Percentiles rank a stretch among this genome's conserved stretches.
Evolutionary conservation across 1,140 invertebrate genomes (phyloP).

Genomic region (Hirudo medicinalis): DNA sequence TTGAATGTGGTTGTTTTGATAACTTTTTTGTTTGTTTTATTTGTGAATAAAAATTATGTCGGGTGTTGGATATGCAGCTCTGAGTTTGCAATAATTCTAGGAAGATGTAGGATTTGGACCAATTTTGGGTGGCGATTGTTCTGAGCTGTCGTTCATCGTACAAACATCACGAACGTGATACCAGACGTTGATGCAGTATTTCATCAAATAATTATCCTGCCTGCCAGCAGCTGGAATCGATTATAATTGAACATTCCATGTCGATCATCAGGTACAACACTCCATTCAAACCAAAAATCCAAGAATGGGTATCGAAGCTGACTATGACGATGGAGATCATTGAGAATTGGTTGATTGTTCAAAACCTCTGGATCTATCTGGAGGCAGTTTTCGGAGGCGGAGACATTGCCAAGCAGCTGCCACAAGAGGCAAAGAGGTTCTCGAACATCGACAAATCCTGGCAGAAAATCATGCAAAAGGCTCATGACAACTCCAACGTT

Average conservation of each 20-base stretch:
- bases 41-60: background rate
- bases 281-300: slow-evolving; percentile 90
- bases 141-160: no score
- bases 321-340: slow-evolving; percentile 91
- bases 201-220: no score
- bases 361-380: slow-evolving; percentile 88
- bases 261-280: slow-evolving; percentile 61
- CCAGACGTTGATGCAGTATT: no score
- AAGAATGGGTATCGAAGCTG: slow-evolving; percentile 83
- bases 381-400: slow-evolving; percentile 97
- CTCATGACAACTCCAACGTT: slow-evolving; percentile 84
- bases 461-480: slow-evolving; percentile 93
- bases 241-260: no score
- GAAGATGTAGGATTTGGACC: background rate
- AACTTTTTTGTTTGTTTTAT: background rate
- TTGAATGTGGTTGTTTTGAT: background rate
- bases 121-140: no score
- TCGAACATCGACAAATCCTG: slow-evolving; percentile 94
- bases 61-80: no score
- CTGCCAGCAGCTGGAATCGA: no score
- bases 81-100: background rate
- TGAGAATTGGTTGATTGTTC: slow-evolving; percentile 84
- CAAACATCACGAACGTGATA: background rate
- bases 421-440: slow-evolving; percentile 54
- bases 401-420: slow-evolving; percentile 91